Conservation (phyloP, 2,888 invertebrate species). For the Drosophila rellima region DNA sequence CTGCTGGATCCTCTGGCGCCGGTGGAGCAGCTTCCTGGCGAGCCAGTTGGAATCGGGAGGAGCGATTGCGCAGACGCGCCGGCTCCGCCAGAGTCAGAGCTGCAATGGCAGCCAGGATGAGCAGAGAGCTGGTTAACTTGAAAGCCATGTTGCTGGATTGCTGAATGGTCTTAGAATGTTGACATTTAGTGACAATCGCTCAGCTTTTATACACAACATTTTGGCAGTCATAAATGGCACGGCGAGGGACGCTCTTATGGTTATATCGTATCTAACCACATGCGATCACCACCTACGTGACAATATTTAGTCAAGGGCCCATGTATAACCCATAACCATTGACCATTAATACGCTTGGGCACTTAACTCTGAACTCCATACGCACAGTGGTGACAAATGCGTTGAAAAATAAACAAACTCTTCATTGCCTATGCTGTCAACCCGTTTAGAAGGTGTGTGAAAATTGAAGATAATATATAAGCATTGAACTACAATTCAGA, state of each 20-base stretch:
- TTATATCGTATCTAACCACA: constrained; percentile 26
- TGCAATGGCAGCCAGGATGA: constrained; percentile 65
- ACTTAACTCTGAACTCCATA: constrained; percentile 60
- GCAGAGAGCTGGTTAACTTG: constrained; percentile 62
- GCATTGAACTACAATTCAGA: too few species aligned
- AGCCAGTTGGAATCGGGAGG: constrained; percentile 64
- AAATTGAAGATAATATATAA: neutral
- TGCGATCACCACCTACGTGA: constrained; percentile 55
- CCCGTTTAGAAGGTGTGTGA: neutral
- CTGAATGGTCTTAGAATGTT: constrained; percentile 68
- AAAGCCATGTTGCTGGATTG: constrained; percentile 72
- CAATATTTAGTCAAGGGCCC: constrained; percentile 74
- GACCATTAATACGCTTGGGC: constrained; percentile 47
- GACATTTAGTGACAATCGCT: constrained; percentile 28
- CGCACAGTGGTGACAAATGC: constrained; percentile 28
- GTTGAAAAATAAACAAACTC: neutral
- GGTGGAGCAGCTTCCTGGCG: constrained; percentile 72
- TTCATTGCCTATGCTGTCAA: neutral
- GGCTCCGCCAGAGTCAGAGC: constrained; percentile 64
- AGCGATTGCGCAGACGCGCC: constrained; percentile 61
- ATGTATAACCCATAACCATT: constrained; percentile 64
- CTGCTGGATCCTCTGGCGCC: constrained; percentile 50
- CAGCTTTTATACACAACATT: constrained; percentile 65
- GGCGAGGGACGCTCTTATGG: constrained; percentile 64
- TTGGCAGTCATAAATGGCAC: constrained; percentile 62